Evolutionary conservation across 2,797 vertebrate species (phyloP).

Genomic region (Crypturellus tataupa): DNA sequence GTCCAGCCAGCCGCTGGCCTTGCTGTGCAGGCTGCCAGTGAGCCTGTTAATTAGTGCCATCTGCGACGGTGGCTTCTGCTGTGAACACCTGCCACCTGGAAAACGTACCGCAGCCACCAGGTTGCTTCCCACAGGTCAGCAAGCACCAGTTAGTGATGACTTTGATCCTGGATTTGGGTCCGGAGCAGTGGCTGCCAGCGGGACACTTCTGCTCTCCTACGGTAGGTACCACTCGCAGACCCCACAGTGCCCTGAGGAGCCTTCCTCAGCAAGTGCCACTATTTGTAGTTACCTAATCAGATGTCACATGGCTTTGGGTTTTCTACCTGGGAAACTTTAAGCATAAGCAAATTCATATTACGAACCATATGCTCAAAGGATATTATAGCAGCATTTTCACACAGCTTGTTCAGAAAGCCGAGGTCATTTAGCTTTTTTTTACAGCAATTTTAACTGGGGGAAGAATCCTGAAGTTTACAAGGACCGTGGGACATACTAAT

Average conservation of each 20-base stretch:
- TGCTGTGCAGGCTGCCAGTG: neutral
- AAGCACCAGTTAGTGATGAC: neutral
- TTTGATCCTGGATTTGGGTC: neutral
- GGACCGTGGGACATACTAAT: neutral
- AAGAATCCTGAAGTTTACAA: neutral
- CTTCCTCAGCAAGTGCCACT: neutral
- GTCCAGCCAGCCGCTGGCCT: neutral
- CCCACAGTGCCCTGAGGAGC: neutral
- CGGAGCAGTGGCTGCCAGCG: neutral
- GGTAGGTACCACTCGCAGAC: neutral
- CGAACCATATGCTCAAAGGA: neutral
- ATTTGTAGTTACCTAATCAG: neutral
- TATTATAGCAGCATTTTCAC: neutral
- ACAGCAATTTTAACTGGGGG: neutral
- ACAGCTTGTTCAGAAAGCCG: neutral
- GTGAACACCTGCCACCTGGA: slow-evolving; percentile 28
- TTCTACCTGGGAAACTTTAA: neutral
- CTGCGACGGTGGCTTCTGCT: neutral
- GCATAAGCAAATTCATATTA: neutral
- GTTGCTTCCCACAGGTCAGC: rapidly evolving
- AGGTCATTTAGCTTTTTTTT: neutral
- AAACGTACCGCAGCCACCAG: neutral
- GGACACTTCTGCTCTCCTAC: neutral
- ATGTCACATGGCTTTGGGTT: neutral
- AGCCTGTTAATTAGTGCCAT: slow-evolving; percentile 39